Evolutionary conservation across 2,113 vertebrate species (phyloP).

Genomic region (Sander lucioperca): DNA sequence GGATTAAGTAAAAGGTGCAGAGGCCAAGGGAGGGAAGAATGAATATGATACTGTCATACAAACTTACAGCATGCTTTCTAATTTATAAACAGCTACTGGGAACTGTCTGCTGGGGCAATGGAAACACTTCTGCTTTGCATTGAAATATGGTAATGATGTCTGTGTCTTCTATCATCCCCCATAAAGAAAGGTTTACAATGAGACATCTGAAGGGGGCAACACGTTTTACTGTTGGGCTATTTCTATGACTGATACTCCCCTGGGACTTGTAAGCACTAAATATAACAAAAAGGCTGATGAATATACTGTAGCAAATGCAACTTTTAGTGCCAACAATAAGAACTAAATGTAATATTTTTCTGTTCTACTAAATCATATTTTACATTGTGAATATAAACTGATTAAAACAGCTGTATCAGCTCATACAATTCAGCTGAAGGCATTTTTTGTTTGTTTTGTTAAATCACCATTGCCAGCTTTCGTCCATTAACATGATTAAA

Average conservation of each 20-base stretch:
- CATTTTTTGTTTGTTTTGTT: not conserved
- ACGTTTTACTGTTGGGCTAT: conserved; percentile 61
- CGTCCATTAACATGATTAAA: conserved; percentile 67
- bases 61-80: conserved; percentile 50
- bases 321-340: conserved; percentile 42
- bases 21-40: conserved; percentile 19
- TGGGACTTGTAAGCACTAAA: conserved; percentile 64
- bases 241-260: conserved; percentile 69
- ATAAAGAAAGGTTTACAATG: conserved; percentile 64
- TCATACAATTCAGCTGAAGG: conserved; percentile 13
- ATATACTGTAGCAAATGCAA: conserved; percentile 33
- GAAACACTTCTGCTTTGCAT: conserved; percentile 46
- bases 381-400: not conserved
- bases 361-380: not conserved
- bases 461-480: not conserved
- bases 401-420: conserved; percentile 43
- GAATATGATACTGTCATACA: conserved; percentile 52
- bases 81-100: conserved; percentile 59
- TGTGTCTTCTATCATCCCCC: conserved; percentile 54
- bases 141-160: conserved; percentile 63
- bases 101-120: conserved; percentile 43
- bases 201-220: conserved; percentile 59
- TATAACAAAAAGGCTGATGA: conserved; percentile 63
- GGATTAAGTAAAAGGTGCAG: conserved; percentile 37
- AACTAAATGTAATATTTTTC: conserved; percentile 1